A percentile compares a stretch with the other conserved stretches of the same genome.
Evolutionary conservation across 2,797 vertebrate species (phyloP).

Genomic region (Antennarius maculatus): DNA sequence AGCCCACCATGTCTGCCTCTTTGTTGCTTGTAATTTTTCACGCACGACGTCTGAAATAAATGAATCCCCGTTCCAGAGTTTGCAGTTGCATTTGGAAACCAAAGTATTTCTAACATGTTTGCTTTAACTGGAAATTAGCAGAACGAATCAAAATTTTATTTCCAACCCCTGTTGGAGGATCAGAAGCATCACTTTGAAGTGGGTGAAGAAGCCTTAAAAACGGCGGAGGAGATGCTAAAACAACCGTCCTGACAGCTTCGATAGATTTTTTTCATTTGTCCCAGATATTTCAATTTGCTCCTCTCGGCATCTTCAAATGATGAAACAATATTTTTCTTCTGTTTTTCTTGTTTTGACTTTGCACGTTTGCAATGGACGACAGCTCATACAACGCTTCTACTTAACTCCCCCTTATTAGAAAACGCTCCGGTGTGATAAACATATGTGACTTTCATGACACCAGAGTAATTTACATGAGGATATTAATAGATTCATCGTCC

Average conservation of each 20-base stretch:
- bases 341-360: slow-evolving; percentile 44
- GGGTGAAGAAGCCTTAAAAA: slow-evolving; percentile 62
- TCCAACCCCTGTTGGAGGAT: slow-evolving; percentile 47
- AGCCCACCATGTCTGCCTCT: slow-evolving; percentile 2
- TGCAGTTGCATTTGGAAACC: slow-evolving; percentile 18
- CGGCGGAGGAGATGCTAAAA: slow-evolving; percentile 48
- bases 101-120: slow-evolving; percentile 25
- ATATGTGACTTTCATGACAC: slow-evolving; percentile 64
- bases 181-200: slow-evolving; percentile 69
- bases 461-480: slow-evolving; percentile 74
- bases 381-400: slow-evolving; percentile 73
- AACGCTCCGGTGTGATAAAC: slow-evolving; percentile 75
- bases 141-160: slow-evolving; percentile 63
- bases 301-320: slow-evolving; percentile 60
- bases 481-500: slow-evolving; percentile 80
- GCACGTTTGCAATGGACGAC: slow-evolving; percentile 42
- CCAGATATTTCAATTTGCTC: slow-evolving; percentile 74
- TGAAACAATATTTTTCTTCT: slow-evolving; percentile 51
- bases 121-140: slow-evolving; percentile 56
- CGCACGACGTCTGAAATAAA: slow-evolving; percentile 9
- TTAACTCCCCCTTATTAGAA: slow-evolving; percentile 74
- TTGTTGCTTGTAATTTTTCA: slow-evolving; percentile 30
- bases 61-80: slow-evolving; percentile 17
- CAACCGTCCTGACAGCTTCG: slow-evolving; percentile 53
- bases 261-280: slow-evolving; percentile 77